A percentile compares a stretch with the other conserved stretches of the same genome.
phyloP scores from a whole-genome alignment of 2,888 invertebrate species.

The Eudasyphora cyanicolor region DNA sequence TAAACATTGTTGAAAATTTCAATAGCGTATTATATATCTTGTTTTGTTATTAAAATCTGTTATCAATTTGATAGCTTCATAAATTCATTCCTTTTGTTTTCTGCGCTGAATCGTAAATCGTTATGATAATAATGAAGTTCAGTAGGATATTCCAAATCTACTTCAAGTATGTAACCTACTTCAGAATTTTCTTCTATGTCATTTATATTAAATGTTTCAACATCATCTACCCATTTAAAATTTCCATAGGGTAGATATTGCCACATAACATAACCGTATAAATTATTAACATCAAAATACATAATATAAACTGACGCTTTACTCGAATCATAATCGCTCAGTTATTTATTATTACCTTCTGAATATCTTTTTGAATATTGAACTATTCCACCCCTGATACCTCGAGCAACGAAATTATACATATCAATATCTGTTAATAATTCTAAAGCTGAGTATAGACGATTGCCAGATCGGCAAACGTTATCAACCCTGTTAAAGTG shows the following conservation, averaged over 20 bases:
- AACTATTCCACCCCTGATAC: conserved; percentile 72
- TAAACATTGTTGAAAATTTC: conserved; percentile 69
- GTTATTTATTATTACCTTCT: conserved; percentile 75
- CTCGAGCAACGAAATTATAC: conserved; percentile 71
- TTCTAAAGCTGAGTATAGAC: too few species aligned
- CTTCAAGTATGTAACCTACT: conserved; percentile 69
- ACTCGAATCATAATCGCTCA: conserved; percentile 69
- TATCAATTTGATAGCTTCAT: conserved; percentile 61
- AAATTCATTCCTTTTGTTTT: conserved; percentile 22
- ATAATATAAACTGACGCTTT: conserved; percentile 63
- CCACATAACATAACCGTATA: conserved; percentile 69
- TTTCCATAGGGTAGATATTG: conserved; percentile 66
- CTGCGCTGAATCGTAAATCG: conserved; percentile 42
- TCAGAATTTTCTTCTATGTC: neutral
- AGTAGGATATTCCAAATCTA: conserved; percentile 50
- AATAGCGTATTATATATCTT: conserved; percentile 71
- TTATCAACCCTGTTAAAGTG: too few species aligned
- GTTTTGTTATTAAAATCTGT: conserved; percentile 69
- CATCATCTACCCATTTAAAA: conserved; percentile 54
- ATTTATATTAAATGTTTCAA: neutral
- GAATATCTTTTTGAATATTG: conserved; percentile 72
- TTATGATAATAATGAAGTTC: conserved; percentile 13
- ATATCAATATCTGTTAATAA: conserved; percentile 75
- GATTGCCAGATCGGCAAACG: too few species aligned
- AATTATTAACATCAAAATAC: conserved; percentile 64